These are phyloP conservation scores for Pteromalus puparum DNA, from an alignment of 1,140 invertebrate species.

Conservation along the genomic window DNA sequence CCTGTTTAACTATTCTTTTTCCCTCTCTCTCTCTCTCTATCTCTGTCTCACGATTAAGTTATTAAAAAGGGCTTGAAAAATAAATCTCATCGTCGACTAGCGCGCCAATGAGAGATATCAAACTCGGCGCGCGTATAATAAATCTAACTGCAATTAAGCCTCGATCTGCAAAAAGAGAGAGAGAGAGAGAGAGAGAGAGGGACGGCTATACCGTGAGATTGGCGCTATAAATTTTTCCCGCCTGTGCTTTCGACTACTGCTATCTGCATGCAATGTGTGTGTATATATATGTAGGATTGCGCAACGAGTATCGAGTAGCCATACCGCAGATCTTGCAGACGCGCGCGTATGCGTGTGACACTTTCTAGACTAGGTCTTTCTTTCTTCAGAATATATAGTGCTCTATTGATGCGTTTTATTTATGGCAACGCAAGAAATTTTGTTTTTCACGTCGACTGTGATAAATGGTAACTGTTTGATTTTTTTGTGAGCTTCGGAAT, in stretches of 20 bases:
- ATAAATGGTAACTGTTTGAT: no score
- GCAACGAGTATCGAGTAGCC: neutral
- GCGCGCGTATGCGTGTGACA: neutral
- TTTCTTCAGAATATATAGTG: neutral
- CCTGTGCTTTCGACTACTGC: neutral
- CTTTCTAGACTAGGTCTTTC: neutral
- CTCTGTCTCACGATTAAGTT: neutral
- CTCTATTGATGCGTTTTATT: no score
- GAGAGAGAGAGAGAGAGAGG: no score
- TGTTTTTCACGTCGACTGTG: no score
- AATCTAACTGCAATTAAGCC: neutral
- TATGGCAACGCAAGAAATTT: neutral
- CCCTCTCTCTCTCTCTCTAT: no score
- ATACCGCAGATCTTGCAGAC: neutral
- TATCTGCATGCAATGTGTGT: neutral
- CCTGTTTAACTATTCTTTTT: neutral
- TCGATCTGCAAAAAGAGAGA: neutral
- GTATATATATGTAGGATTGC: neutral
- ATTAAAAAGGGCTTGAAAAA: neutral
- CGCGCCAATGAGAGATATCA: no score
- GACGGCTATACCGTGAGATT: neutral
- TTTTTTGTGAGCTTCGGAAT: no score
- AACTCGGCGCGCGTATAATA: neutral
- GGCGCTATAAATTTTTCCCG: constrained; percentile 3
- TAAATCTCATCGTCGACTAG: neutral